phyloP scores from a whole-genome alignment of 1,140 invertebrate genomes.

The Atta texana region DNA sequence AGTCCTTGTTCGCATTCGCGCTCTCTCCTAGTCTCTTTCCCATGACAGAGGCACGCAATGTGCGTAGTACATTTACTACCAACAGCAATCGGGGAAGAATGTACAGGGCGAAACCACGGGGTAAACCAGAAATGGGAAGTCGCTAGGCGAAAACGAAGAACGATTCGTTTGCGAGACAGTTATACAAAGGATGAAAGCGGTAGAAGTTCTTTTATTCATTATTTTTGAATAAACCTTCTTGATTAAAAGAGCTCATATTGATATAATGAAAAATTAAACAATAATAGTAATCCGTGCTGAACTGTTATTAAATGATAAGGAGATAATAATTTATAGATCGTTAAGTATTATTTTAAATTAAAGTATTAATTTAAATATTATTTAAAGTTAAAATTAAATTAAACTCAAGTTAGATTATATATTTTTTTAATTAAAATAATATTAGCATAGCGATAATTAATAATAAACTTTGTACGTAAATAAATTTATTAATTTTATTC shows the following conservation, averaged over 20 bases:
- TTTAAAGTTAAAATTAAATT: neutral
- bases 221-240: neutral
- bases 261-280: neutral
- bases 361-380: neutral
- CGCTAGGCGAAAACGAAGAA: conserved; percentile 16
- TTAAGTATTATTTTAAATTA: neutral
- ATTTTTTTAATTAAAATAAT: neutral
- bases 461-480: neutral
- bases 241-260: neutral
- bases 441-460: neutral
- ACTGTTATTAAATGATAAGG: neutral
- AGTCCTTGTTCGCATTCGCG: conserved; percentile 1
- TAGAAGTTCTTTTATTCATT: neutral
- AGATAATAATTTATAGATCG: neutral
- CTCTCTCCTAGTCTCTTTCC: neutral
- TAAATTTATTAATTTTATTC: neutral
- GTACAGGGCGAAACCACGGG: conserved; percentile 5
- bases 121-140: conserved; percentile 44
- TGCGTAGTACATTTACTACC: conserved; percentile 49
- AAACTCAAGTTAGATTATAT: neutral
- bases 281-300: neutral
- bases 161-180: neutral
- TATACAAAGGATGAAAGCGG: neutral
- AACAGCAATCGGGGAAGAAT: conserved; percentile 35
- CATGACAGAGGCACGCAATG: neutral